Evolutionary conservation across 2,888 invertebrate genomes (phyloP).

Genomic region (Baronia brevicornis): DNA sequence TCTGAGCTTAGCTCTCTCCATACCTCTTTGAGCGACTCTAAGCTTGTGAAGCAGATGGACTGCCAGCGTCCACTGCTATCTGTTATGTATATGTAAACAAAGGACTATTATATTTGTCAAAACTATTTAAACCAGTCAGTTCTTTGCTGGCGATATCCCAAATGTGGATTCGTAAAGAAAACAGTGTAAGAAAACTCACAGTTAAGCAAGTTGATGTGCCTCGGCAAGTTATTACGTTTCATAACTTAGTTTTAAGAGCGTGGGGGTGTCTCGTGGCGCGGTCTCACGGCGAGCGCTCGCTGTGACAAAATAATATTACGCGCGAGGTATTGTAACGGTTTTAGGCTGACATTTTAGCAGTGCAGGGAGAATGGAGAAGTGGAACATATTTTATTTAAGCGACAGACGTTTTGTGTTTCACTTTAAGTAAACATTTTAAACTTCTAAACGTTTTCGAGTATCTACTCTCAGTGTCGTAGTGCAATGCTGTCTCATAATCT

Average conservation of each 20-base stretch:
- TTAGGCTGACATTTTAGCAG: conserved; percentile 8
- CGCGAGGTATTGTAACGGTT: conserved; percentile 14
- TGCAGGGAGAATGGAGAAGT: conserved; percentile 3
- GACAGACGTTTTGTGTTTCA: no score
- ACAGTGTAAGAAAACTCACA: conserved; percentile 13
- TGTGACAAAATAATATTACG: conserved; percentile 20
- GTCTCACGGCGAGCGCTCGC: conserved; percentile 14
- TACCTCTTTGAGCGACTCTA: no score
- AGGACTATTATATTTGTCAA: no score
- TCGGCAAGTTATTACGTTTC: conserved; percentile 32
- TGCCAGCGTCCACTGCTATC: no score
- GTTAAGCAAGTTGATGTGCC: conserved; percentile 19
- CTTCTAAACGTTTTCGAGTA: no score
- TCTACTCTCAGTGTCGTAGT: no score
- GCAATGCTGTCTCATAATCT: no score
- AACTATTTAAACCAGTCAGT: no score
- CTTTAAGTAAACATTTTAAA: no score
- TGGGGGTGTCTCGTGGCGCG: conserved; percentile 18
- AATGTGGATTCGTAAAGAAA: conserved; percentile 14
- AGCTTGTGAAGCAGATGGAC: no score
- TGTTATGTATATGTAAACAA: no score
- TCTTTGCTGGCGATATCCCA: conserved; percentile 4
- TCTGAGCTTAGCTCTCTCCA: no score
- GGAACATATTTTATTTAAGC: neutral
- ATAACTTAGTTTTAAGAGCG: conserved; percentile 29